These are phyloP conservation scores for Tyrannus savana DNA, from an alignment of 2,113 vertebrate species.

Conservation along the genomic window DNA sequence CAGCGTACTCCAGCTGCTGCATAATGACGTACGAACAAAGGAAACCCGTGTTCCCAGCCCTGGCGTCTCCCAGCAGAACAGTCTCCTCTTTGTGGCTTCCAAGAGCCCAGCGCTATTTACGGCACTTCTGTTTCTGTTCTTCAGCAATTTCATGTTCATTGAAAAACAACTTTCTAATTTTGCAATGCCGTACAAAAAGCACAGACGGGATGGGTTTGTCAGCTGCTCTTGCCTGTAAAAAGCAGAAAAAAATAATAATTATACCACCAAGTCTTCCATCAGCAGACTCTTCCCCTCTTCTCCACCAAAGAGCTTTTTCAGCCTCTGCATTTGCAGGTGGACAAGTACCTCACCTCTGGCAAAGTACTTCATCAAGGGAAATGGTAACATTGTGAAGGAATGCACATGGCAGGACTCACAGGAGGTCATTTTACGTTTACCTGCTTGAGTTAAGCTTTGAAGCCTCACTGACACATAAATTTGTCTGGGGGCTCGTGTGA, in stretches of 20 bases:
- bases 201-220: background rate
- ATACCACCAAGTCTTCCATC: background rate
- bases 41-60: background rate
- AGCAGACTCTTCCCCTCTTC: accelerated
- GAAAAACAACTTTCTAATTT: constrained; percentile 31
- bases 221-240: background rate
- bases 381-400: accelerated
- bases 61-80: constrained; percentile 28
- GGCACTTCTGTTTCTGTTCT: constrained; percentile 8
- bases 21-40: background rate
- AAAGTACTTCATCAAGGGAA: accelerated
- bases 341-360: background rate
- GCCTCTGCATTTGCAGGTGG: background rate
- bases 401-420: background rate
- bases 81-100: constrained; percentile 36
- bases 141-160: background rate
- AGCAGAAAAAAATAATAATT: background rate
- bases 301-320: background rate
- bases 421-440: background rate
- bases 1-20: background rate
- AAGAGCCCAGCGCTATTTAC: background rate
- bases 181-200: background rate
- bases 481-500: background rate
- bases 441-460: background rate
- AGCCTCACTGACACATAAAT: background rate